Percentiles rank a stretch among this genome's conserved stretches.
Evolutionary conservation across 2,113 vertebrate species (phyloP).

Genomic region (Nyctereutes procyonoides): DNA sequence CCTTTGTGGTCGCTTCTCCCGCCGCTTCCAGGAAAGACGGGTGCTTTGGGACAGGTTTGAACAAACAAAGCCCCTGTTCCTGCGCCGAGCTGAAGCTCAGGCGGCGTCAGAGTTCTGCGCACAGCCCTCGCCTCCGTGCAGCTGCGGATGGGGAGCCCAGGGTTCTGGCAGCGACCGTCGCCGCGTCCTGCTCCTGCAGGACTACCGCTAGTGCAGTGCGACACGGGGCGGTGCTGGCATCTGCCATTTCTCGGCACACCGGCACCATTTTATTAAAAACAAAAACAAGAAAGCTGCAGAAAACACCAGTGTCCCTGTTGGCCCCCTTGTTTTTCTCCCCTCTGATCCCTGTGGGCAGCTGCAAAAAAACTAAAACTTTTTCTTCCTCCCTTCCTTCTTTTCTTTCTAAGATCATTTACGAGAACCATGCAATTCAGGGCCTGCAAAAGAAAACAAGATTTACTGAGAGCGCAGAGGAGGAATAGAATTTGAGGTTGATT

Average conservation of each 20-base stretch:
- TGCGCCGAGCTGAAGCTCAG: background rate
- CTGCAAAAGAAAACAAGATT: conserved; percentile 69
- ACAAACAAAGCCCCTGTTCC: conserved; percentile 44
- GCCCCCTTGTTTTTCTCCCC: background rate
- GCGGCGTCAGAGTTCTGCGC: background rate
- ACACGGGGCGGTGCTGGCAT: background rate
- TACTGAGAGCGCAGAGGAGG: background rate
- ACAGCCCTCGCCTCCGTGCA: background rate
- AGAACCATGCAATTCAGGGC: conserved; percentile 47
- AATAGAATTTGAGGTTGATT: background rate
- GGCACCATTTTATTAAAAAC: background rate
- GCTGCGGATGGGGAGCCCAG: background rate
- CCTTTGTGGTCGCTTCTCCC: conserved; percentile 41
- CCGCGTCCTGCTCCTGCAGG: background rate
- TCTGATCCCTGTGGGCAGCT: background rate
- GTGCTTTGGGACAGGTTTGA: background rate
- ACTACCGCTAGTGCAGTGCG: background rate
- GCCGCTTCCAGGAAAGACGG: background rate
- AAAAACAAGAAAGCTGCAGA: background rate
- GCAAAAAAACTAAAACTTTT: conserved; percentile 51
- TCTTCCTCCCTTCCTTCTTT: background rate
- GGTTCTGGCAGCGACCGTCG: background rate
- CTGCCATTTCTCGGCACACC: background rate
- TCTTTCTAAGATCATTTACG: conserved; percentile 59
- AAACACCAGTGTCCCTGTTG: background rate